Evolutionary conservation across 2,113 vertebrate species (phyloP).

Genomic region (Xerus inauris): DNA sequence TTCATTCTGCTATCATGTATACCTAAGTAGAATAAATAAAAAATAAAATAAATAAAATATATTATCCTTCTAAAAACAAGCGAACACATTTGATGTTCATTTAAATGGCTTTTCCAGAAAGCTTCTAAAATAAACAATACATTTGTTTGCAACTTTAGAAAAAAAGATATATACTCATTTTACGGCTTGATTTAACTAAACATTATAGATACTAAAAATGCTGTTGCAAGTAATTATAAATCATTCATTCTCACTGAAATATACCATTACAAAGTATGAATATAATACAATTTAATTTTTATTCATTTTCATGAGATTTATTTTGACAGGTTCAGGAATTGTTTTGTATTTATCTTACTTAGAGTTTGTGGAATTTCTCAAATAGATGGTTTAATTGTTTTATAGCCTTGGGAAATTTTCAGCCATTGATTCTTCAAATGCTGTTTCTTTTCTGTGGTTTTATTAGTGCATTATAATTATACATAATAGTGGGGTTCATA

Average conservation of each 20-base stretch:
- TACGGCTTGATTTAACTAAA: background rate
- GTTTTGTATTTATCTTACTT: background rate
- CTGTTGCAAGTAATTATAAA: background rate
- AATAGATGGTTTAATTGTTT: background rate
- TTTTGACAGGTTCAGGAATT: background rate
- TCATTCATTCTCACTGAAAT: background rate
- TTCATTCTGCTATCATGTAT: no score
- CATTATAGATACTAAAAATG: background rate
- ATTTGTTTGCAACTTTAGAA: constrained; percentile 3
- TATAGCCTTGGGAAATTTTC: background rate
- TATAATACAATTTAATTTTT: background rate
- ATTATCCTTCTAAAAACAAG: no score
- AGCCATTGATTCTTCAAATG: background rate
- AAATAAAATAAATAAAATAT: no score
- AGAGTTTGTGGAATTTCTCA: background rate
- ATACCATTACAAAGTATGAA: background rate
- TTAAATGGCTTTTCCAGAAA: background rate
- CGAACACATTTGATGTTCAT: constrained; percentile 7
- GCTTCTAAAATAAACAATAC: background rate
- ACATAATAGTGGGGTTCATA: no score
- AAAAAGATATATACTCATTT: background rate
- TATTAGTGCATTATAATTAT: no score
- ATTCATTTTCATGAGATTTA: background rate
- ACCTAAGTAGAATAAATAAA: no score
- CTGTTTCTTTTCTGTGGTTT: background rate